Evolutionary conservation across 1,140 invertebrate genomes (phyloP), one percentile per base, ranked within the genome.

Genomic region (Drosophila biarmipes): DNA sequence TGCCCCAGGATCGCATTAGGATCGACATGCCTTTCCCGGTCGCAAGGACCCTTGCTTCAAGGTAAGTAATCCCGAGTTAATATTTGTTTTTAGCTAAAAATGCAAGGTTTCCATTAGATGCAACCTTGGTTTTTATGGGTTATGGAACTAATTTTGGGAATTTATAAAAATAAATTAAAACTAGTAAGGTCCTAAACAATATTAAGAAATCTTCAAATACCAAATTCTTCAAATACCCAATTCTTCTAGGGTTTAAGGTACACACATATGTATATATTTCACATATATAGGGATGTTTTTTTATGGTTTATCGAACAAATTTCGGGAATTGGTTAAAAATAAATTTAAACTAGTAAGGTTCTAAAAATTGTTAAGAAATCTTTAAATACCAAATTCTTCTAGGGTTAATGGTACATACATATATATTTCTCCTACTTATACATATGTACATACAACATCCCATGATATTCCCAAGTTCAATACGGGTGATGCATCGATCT

Each of bases 401-500:
- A n/a, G 12, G 21, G 6, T 46, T 24, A n/a, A 24, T 8, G 19
- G 43, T n/a, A 27, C 12, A n/a, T 6, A 5, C 14, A 12, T 14
- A 27, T n/a, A n/a, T n/a, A 42, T 3, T 11, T 40, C 15, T n/a
- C 6, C 7, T 7, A 40, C 2, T 10, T 10, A 31, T 31, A 10
- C 7, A 2, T 2, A 19, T 1, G 6, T 19, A 42, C 4, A 19
- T 19, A 19, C 14, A 24, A 24, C 31, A 17, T 31, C 27, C 15
- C 31, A 11, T 17, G 24, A 19, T 45, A 19, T 14, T n/a, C 14
- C 14, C 12, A 37, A 31, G 15, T 37, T 57, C 14, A 61, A 52
- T 49, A n/a, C 11, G 27, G 14, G 15, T 53, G 21, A 27, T 15
- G 27, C 8, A 53, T 58, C 19, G 8, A 58, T 51, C 45, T 35